These are phyloP conservation scores for Bombus consobrinus DNA, from an alignment of 1,140 invertebrate species.

Conservation along the genomic window DNA sequence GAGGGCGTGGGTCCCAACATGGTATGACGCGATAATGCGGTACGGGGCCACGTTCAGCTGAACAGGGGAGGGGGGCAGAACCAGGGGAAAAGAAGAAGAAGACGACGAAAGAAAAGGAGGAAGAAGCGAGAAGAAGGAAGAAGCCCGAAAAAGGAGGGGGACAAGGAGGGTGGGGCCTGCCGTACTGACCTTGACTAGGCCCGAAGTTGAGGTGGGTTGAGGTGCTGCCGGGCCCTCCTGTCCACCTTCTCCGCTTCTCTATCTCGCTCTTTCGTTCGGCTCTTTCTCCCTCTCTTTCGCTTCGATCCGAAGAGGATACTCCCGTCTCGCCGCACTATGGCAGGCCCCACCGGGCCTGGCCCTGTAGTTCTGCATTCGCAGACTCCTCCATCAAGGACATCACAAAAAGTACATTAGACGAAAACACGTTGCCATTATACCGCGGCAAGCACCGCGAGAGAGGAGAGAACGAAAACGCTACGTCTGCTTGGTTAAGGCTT, in stretches of 20 bases:
- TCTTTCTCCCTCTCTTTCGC: conserved; percentile 1
- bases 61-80: conserved; percentile 5
- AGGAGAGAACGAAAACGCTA: conserved; percentile 69
- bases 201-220: conserved; percentile 80
- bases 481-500: conserved; percentile 53
- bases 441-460: conserved; percentile 67
- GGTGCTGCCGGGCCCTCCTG: conserved; percentile 76
- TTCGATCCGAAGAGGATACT: conserved; percentile 8
- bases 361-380: conserved; percentile 83
- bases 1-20: conserved; percentile 62
- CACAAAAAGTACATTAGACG: conserved; percentile 83
- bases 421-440: conserved; percentile 83
- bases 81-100: not conserved
- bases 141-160: conserved; percentile 43
- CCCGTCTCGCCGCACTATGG: conserved; percentile 40
- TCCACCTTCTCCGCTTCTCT: conserved; percentile 59
- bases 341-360: conserved; percentile 65
- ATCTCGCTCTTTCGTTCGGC: not conserved
- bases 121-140: conserved; percentile 31
- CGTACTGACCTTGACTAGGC: conserved; percentile 81
- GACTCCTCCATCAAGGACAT: conserved; percentile 83
- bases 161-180: conserved; percentile 63
- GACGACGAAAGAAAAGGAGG: conserved; percentile 23
- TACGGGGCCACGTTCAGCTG: conserved; percentile 47
- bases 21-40: conserved; percentile 74